phyloP scores from a whole-genome alignment of 2,888 invertebrate species.

The Apomyelois bistriatella region DNA sequence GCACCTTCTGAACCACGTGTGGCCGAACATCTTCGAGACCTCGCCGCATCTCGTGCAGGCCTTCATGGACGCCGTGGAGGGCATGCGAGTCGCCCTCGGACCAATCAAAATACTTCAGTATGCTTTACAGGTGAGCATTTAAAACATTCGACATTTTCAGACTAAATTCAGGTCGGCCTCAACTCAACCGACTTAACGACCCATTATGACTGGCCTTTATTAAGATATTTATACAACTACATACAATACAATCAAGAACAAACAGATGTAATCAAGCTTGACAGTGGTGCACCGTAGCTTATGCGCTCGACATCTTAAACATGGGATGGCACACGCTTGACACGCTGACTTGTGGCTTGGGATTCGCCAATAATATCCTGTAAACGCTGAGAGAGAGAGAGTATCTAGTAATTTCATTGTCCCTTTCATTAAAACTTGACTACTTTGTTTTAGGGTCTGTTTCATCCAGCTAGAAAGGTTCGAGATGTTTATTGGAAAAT shows the following conservation, averaged over 20 bases:
- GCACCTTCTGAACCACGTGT: conserved; percentile 98
- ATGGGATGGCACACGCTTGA: no score
- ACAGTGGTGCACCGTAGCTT: no score
- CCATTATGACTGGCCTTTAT: no score
- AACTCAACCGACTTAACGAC: no score
- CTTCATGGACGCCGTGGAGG: conserved; percentile 99
- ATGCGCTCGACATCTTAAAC: no score
- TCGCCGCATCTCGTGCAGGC: conserved; percentile 99
- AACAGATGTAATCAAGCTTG: no score
- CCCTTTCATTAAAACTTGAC: not conserved
- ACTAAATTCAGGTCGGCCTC: not conserved
- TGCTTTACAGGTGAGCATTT: conserved; percentile 87
- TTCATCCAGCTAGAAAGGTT: conserved; percentile 99
- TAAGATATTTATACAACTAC: no score
- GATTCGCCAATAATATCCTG: no score
- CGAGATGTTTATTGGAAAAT: conserved; percentile 99
- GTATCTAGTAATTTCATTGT: not conserved
- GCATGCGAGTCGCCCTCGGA: conserved; percentile 96
- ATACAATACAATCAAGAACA: no score
- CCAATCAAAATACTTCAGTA: conserved; percentile 98
- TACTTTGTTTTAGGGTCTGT: conserved; percentile 88
- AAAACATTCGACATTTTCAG: not conserved
- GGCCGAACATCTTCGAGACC: conserved; percentile 99
- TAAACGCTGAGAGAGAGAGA: no score
- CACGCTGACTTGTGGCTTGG: no score